Evolutionary conservation across 2,113 vertebrate genomes (phyloP), one percentile per base, ranked within the genome.

Genomic region (Myotis brandtii): DNA sequence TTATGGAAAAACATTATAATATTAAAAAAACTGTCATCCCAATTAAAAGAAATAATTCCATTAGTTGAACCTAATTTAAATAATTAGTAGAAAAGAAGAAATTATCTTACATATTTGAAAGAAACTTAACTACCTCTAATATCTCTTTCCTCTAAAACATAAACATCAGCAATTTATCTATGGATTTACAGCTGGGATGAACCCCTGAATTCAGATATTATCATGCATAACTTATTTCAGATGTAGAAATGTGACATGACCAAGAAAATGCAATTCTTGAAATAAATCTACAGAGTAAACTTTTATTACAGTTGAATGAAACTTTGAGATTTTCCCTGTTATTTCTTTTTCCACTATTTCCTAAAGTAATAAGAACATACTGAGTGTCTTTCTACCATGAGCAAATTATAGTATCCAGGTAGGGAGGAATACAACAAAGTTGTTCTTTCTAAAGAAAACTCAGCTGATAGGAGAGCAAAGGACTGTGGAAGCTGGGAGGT

Each of bases 31-130:
- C 56, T 40, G 3, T 76, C 32, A 43, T 73, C 2, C 6, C 27
- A 48, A 66, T 72, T 73, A 40, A 0, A 73, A 93, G 23, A 76
- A 50, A 79, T 67, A 52, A 64, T 46, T 79, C 20, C 9, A 54
- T 79, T 67, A 59, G 23, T 69, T 84, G 27, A 90, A 91, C 69
- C 48, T 67, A 80, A 80, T 72, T 67, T 56, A 79, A 92, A 7
- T 73, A 67, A 94, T 81, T 85, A 86, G 80, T 17, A 87, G 54
- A 80, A 46, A 72, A 34, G 23, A 93, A 90, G 50, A 80, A 88
- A 76, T 69, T 48, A 85, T 59, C 27, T 89, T 73, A 52, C 86
- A 14, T 64, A 18, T 67, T 91, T 66, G 11, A 75, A n/a, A 30
- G 37, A 14, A 76, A 80, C 20, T 70, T 93, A 86, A 85, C 52